phyloP scores from a whole-genome alignment of 2,797 vertebrate species.

The Platalea minor region DNA sequence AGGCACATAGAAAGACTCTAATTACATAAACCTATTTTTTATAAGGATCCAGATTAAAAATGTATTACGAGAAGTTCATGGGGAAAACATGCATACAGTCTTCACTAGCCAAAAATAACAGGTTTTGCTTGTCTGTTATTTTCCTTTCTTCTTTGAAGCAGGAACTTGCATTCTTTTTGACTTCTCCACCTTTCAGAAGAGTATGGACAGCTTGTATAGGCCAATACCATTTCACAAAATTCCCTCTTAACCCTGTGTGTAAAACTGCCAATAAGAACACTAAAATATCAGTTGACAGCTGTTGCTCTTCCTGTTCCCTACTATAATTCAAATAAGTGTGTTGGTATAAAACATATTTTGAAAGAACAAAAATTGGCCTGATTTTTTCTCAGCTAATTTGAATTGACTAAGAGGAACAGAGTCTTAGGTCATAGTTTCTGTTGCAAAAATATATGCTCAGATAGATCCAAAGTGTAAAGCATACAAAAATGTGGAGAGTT shows the following conservation, averaged over 20 bases:
- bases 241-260: neutral
- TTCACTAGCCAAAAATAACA: neutral
- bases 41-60: neutral
- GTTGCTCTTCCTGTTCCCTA: neutral
- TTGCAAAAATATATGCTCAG: neutral
- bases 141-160: neutral
- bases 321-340: neutral
- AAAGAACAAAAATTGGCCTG: neutral
- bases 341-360: neutral
- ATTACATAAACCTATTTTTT: neutral
- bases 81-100: neutral
- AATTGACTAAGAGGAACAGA: neutral
- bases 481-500: neutral
- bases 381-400: neutral
- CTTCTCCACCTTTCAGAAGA: neutral
- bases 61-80: neutral
- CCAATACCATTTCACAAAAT: neutral
- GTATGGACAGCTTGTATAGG: neutral
- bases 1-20: neutral
- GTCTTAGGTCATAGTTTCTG: neutral
- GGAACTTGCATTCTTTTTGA: neutral
- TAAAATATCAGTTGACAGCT: neutral
- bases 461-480: neutral
- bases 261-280: neutral
- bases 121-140: neutral